Percentiles rank a stretch among this genome's conserved stretches.
phyloP scores from a whole-genome alignment of 2,888 invertebrate species.

The Formica aserva region DNA sequence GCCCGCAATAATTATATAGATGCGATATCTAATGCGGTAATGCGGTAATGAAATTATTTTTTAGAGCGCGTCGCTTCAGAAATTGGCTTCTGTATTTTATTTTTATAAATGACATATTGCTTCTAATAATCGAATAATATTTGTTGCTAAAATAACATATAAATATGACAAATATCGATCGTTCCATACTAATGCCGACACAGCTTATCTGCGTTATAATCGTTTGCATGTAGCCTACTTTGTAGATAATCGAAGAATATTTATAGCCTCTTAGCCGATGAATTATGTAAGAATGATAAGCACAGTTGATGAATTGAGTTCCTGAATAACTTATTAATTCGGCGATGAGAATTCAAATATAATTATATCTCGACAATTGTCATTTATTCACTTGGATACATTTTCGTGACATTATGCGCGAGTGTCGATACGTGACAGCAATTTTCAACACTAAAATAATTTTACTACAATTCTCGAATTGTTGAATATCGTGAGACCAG shows the following conservation, averaged over 20 bases:
- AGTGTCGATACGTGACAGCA: neutral
- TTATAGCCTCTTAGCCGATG: slow-evolving; percentile 51
- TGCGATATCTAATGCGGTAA: neutral
- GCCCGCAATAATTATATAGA: neutral
- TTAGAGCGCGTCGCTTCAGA: neutral
- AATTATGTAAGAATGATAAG: slow-evolving; percentile 40
- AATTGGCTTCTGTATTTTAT: neutral
- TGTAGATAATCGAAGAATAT: slow-evolving; percentile 60
- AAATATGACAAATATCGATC: slow-evolving; percentile 63
- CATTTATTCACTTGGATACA: neutral
- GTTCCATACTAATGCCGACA: slow-evolving; percentile 38
- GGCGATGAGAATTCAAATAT: neutral
- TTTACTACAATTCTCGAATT: neutral
- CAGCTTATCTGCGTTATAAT: slow-evolving; percentile 59
- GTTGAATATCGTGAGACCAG: neutral
- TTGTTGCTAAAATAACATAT: neutral
- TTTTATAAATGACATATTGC: neutral
- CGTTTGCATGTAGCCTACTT: slow-evolving; percentile 67
- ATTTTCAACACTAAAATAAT: neutral
- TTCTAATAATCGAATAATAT: slow-evolving; percentile 42
- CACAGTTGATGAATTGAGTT: slow-evolving; percentile 31
- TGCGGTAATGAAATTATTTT: slow-evolving; percentile 10
- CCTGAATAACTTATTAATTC: slow-evolving; percentile 30
- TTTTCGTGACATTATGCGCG: neutral
- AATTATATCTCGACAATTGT: slow-evolving; percentile 6